Evolutionary conservation across 2,113 vertebrate genomes (phyloP).

Genomic region (Crotalus tigris): DNA sequence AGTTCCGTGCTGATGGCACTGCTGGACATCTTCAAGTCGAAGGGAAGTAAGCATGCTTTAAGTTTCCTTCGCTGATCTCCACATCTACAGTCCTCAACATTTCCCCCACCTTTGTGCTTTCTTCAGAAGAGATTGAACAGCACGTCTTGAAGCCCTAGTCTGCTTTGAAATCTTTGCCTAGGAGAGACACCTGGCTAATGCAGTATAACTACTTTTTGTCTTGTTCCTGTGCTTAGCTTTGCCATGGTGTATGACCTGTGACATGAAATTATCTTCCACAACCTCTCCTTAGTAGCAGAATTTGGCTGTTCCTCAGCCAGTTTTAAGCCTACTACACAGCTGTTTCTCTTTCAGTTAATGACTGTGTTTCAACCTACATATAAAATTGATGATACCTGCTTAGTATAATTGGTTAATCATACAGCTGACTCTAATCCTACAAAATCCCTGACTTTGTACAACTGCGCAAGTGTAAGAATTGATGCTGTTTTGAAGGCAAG

Average conservation of each 20-base stretch:
- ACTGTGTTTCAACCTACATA: neutral
- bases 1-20: neutral
- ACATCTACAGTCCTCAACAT: neutral
- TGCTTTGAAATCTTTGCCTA: neutral
- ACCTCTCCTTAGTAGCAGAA: neutral
- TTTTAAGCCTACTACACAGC: neutral
- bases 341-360: neutral
- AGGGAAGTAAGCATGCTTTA: neutral
- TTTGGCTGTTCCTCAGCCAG: neutral
- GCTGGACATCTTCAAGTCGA: neutral
- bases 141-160: neutral
- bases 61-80: neutral
- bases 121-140: neutral
- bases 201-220: neutral
- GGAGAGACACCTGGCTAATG: neutral
- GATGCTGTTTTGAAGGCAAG: too few relatives aligned
- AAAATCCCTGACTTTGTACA: too few relatives aligned
- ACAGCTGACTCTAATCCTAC: neutral
- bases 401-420: neutral
- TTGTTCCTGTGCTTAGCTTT: neutral
- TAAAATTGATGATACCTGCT: neutral
- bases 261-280: neutral
- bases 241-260: neutral
- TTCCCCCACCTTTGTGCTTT: neutral
- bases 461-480: too few relatives aligned